Conservation (phyloP, 2,888 invertebrate genomes). For the Mallateleia sp. region DNA sequence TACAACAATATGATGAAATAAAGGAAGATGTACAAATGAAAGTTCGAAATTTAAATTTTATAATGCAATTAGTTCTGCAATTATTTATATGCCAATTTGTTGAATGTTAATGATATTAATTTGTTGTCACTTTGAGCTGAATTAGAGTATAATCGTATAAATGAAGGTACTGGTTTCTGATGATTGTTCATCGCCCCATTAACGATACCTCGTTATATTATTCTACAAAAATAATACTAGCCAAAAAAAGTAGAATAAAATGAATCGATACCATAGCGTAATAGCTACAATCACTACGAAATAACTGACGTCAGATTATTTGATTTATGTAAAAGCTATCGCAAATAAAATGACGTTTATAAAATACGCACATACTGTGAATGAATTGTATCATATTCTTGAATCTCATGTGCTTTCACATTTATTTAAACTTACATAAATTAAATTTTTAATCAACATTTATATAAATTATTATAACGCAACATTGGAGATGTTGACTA, state of each 20-base stretch:
- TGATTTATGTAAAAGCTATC: conserved; percentile 81
- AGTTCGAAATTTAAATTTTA: not conserved
- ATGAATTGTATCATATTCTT: conserved; percentile 58
- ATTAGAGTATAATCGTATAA: conserved; percentile 45
- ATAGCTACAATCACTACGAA: conserved; percentile 67
- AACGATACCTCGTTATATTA: conserved; percentile 87
- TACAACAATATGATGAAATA: too few species aligned
- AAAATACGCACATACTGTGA: conserved; percentile 69
- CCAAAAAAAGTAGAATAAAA: conserved; percentile 83
- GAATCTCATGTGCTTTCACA: conserved; percentile 60
- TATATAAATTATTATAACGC: not conserved
- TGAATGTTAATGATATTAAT: conserved; percentile 21
- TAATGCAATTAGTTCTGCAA: conserved; percentile 12
- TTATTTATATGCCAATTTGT: conserved; percentile 37
- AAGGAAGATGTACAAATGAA: conserved; percentile 45
- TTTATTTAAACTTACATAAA: not conserved
- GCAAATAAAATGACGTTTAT: conserved; percentile 82
- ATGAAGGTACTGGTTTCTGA: conserved; percentile 74
- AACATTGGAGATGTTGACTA: not conserved
- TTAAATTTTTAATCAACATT: not conserved
- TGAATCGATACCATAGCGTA: conserved; percentile 68
- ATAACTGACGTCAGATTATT: conserved; percentile 77
- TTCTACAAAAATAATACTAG: conserved; percentile 85
- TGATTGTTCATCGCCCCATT: conserved; percentile 70
- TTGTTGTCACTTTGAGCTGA: conserved; percentile 32